Base-by-base conservation (phyloP, 2,888 invertebrate species). In the Griposia aprilina region DNA sequence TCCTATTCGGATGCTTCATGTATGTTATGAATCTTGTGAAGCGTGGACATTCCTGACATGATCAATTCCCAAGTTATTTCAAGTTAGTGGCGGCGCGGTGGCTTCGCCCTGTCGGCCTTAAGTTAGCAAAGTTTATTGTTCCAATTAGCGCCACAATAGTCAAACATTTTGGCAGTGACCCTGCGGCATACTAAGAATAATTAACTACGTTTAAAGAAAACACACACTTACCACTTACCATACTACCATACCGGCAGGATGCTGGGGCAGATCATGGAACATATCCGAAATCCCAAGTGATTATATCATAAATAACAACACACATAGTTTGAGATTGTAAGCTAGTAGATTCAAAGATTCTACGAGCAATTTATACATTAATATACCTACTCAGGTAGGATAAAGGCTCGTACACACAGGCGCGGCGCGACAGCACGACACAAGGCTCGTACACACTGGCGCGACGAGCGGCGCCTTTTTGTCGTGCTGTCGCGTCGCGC, bases 81-180 rank as follows among this genome's bases (percentile, higher is more conserved):
- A 72, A 63, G 78, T 76, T 62, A 30, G 71, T 57, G 55, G 74
- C 45, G 23, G 69, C 50, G 36, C 36, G 23, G 69, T 41, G 36
- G 62, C 60, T 74, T 57, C 55, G 70, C 52, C 69, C 45, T 65
- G 66, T 59, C 45, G 50, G 73, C 65, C 74, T 69, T 81, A 69
- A 57, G 81, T 82, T 77, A 79, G 71, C 48, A 65, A 86, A 86
- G 87, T 85, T 89, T 86, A 81, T 85, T 82, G 80, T 84, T 82
- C 72, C 85, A 85, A 87, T 88, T 88, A 85, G 80, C 74, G 82
- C 78, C 80, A 78, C 80, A 84, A 87, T 82, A 82, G 63, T 73
- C 76, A 77, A 84, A 86, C 77, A 78, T 82, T 88, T 79, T 67
- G 26, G 63, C 36, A 66, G 57, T 70, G 73, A 80, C 81, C 81